Base-by-base conservation (phyloP, 2,797 vertebrate genomes). In the Ciconia nigra region DNA sequence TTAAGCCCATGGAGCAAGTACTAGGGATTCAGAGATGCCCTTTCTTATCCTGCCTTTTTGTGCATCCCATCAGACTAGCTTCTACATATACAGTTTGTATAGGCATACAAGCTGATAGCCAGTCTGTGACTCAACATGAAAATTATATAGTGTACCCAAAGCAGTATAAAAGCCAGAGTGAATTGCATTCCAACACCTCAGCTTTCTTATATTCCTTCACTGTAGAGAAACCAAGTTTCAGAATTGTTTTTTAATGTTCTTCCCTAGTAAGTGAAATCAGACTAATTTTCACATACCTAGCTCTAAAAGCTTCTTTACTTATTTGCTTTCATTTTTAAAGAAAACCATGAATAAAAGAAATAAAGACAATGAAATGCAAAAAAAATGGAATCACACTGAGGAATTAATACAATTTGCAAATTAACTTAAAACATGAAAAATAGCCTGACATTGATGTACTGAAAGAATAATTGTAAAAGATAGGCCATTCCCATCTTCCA, bases 391-490 rank as follows among this genome's bases (percentile, higher is more conserved):
- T 66, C 47, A 61, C 28, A 49, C n/a, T 39, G 37, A 82, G 69
- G 94, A 88, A 86, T 87, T 67, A 37, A 31, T 65, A 31, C 13
- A 25, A 54, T 78, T 62, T 76, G 25, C 39, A 90, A 84, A 92
- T 72, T 84, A 88, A 77, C 81, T n/a, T 92, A 76, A 85, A 93
- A 79, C n/a, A 58, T 80, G 20, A 84, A 96, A 83, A 83, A 37
- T 13, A 87, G 58, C 11, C 33, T 88, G 87, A 49, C 81, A 59
- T 17, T 94, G 78, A 97, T 61, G 11, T 78, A 83, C 84, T 85
- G 62, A 94, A 88, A 77, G 35, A 77, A 85, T 94, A 87, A 95
- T 92, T 94, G 33, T 72, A 42, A 72, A 93, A 95, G 78, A 78
- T 63, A 87, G 49, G 49, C 47, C 33, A 69, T 83, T 94, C 46